Base-by-base conservation (phyloP, 2,888 invertebrate genomes). In the Phaonia tiefii region DNA sequence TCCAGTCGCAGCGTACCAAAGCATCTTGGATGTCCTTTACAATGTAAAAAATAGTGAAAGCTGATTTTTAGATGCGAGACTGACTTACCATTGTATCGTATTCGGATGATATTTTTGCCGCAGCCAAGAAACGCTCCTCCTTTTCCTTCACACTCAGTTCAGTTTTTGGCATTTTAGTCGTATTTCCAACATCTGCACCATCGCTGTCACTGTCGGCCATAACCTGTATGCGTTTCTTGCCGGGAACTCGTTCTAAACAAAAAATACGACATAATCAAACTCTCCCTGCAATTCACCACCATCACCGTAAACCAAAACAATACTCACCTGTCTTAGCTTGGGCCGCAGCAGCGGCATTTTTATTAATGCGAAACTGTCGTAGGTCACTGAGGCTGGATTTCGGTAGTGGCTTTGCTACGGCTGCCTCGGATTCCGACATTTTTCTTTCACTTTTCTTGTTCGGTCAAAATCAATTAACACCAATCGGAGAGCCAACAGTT, bases 11-110 rank as follows among this genome's bases (percentile, higher is more conserved):
- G 31, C 88, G 88, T 10, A 91, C 88, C 65, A 92, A 83, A 0
- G 90, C 87, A 83, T 92, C 91, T 87, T 92, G 92, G 44, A 91
- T 86, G 66, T 90, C 90, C 91, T 90, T 51, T n/a, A 83, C 63
- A 56, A 8, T 49, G 15, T 17, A 56, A 22, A 10, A 17, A 11
- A n/a, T n/a, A n/a, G n/a, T n/a, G n/a, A n/a, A 46, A 26, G 17
- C 17, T 2, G 69, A 44, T 70, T n/a, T n/a, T n/a, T n/a, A n/a
- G n/a, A n/a, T n/a, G n/a, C n/a, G n/a, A n/a, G 37, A 58, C 15
- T 4, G 37, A 81, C 86, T 83, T 86, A 90, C 90, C 91, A 91
- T 90, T 42, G 90, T 88, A 83, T 91, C 90, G 75, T 88, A 90
- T 7, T 89, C 84, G 10, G 90, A 88, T 26, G 88, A 87, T 67